These are phyloP conservation scores for Nephrocerus scutellatus DNA, from an alignment of 2,888 invertebrate genomes.

Conservation along the genomic window DNA sequence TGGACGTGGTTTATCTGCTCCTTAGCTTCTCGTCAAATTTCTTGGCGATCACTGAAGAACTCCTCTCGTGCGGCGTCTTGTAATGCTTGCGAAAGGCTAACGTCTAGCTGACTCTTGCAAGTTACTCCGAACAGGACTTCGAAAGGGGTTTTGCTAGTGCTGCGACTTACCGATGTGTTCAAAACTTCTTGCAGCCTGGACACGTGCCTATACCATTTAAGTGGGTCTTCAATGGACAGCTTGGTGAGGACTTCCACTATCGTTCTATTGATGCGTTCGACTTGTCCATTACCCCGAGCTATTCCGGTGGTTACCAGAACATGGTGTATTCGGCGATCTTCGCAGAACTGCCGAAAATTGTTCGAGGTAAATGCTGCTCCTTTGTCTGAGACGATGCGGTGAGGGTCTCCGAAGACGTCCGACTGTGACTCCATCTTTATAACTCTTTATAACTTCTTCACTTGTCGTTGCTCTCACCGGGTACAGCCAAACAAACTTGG, in stretches of 20 bases:
- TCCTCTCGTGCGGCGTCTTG: constrained; percentile 1
- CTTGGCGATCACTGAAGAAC: too few relatives aligned
- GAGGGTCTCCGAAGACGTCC: neutral
- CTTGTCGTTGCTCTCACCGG: constrained; percentile 2
- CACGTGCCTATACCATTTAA: constrained; percentile 2
- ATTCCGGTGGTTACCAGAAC: constrained; percentile 21
- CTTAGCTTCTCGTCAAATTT: too few relatives aligned
- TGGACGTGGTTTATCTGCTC: too few relatives aligned
- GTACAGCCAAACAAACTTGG: constrained; percentile 6
- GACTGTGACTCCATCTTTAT: neutral
- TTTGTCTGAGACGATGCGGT: constrained; percentile 2
- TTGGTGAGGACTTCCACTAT: constrained; percentile 24
- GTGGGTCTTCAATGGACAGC: constrained; percentile 17
- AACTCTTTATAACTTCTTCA: neutral
- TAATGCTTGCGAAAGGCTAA: neutral
- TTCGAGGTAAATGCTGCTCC: constrained; percentile 3
- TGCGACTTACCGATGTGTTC: constrained; percentile 1
- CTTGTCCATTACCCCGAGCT: constrained; percentile 37
- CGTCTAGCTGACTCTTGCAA: neutral
- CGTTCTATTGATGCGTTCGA: constrained; percentile 30
- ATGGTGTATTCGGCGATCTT: neutral
- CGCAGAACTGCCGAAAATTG: constrained; percentile 1
- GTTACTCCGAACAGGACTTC: constrained; percentile 1
- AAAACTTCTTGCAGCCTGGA: constrained; percentile 1
- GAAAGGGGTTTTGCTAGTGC: constrained; percentile 1